Evolutionary conservation across 2,113 vertebrate species (phyloP), one percentile per base, ranked within the genome.

Genomic region (Falcunculus frontatus): DNA sequence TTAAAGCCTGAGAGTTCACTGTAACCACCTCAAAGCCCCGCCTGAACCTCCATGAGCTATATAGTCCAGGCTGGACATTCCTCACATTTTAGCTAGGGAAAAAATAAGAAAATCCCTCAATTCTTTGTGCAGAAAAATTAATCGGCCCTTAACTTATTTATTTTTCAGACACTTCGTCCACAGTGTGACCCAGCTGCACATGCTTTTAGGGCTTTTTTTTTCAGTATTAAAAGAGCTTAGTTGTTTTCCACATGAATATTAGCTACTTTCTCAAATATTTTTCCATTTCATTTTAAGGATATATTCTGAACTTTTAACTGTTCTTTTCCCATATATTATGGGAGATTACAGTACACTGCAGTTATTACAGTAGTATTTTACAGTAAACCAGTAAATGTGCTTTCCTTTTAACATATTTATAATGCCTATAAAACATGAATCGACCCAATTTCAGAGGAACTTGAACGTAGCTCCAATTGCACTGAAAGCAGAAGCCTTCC

Each of bases 1-100:
- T 81, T 92, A 89, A 81, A 95, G 84, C 55, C 79, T 4, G 4
- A 27, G 35, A 75, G 30, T 16, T 76, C 67, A 64, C 49, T 53
- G 57, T 16, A 89, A 95, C 74, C 81, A 93, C 74, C 84, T 90
- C 95, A 95, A 96, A 93, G 88, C 46, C 70, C 46, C 50, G 49
- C 23, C 44, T 60, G 73, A 92, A 84, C 73, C 35, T 87, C 46
- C 57, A 84, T 0, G 8, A 87, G 29, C 69, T 53, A 25, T 10
- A 72, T 46, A 92, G 84, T 50, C 52, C 62, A 60, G 41, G 70
- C 42, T 94, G 82, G 39, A 91, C 91, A 95, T 94, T 95, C 73
- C 44, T 92, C 2, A 2, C 76, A 84, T 94, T 94, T 56, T 79
- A 92, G 46, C 27, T 56, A 30, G 10, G 6, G 13, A 32, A 9